A percentile compares a stretch with the other conserved stretches of the same genome.
phyloP scores from a whole-genome alignment of 2,113 vertebrate genomes.

The Phrynocephalus versicolor region DNA sequence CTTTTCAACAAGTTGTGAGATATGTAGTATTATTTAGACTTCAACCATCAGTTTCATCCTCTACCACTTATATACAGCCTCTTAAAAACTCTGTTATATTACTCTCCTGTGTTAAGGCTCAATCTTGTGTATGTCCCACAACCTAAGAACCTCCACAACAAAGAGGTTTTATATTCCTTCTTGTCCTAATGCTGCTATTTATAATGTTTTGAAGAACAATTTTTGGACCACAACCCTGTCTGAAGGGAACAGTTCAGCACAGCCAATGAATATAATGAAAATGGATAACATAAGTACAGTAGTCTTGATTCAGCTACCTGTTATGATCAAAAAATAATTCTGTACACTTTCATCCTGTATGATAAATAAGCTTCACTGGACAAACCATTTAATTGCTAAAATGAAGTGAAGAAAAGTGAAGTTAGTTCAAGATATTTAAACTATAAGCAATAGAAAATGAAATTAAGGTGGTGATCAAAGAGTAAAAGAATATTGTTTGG shows the following conservation, averaged over 20 bases:
- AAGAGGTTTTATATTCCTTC: conserved; percentile 64
- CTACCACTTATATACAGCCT: conserved; percentile 70
- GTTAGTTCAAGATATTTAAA: neutral
- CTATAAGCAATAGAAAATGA: neutral
- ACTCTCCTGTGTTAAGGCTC: conserved; percentile 69
- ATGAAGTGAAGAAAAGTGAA: conserved; percentile 2
- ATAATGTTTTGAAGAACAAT: conserved; percentile 52
- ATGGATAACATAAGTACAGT: neutral
- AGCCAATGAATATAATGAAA: conserved; percentile 14
- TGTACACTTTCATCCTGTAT: conserved; percentile 18
- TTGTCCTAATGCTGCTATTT: conserved; percentile 60
- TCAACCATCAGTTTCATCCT: conserved; percentile 79
- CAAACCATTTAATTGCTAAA: conserved; percentile 22
- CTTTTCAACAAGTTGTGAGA: conserved; percentile 86
- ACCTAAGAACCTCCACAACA: conserved; percentile 59
- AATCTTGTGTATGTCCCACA: conserved; percentile 67
- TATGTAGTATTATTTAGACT: conserved; percentile 83
- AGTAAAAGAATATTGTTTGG: neutral
- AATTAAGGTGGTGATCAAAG: neutral
- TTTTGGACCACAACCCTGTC: conserved; percentile 41
- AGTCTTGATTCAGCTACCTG: neutral
- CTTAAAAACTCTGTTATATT: conserved; percentile 71
- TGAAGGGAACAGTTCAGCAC: conserved; percentile 30
- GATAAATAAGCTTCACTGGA: neutral
- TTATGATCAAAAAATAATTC: conserved; percentile 6